Evolutionary conservation across 1,140 invertebrate species (phyloP).

Genomic region (Hyles euphorbiae): DNA sequence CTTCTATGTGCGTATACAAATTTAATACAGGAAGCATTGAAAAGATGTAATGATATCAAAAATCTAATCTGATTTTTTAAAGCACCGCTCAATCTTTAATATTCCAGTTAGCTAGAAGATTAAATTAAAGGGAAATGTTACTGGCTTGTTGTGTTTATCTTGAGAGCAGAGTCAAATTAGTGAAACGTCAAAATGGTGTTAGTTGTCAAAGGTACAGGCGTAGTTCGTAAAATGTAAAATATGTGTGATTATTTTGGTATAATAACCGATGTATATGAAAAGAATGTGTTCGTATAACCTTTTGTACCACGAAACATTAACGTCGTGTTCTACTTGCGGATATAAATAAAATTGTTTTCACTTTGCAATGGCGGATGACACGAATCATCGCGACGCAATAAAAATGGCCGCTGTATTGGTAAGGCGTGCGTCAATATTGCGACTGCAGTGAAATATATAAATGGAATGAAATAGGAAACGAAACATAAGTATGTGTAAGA

Average conservation of each 20-base stretch:
- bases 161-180: conserved; percentile 31
- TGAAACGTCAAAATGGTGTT: conserved; percentile 70
- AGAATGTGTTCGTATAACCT: conserved; percentile 43
- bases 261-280: conserved; percentile 39
- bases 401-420: conserved; percentile 74
- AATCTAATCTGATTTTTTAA: conserved; percentile 1
- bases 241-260: conserved; percentile 49
- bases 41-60: conserved; percentile 20
- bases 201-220: conserved; percentile 65
- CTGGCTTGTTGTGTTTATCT: conserved; percentile 44
- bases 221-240: conserved; percentile 57
- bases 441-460: conserved; percentile 31
- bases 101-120: background rate
- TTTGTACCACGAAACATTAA: conserved; percentile 35
- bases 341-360: conserved; percentile 48
- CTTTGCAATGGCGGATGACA: conserved; percentile 73
- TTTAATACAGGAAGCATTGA: background rate
- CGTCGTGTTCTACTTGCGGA: conserved; percentile 42
- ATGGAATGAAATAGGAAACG: conserved; percentile 8
- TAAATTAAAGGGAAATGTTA: conserved; percentile 47
- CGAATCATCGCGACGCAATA: conserved; percentile 73
- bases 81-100: background rate
- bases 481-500: background rate
- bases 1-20: background rate
- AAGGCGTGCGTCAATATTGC: conserved; percentile 70